These are phyloP conservation scores for Pomacea maculata DNA, from an alignment of 1,140 invertebrate species.

Conservation along the genomic window DNA sequence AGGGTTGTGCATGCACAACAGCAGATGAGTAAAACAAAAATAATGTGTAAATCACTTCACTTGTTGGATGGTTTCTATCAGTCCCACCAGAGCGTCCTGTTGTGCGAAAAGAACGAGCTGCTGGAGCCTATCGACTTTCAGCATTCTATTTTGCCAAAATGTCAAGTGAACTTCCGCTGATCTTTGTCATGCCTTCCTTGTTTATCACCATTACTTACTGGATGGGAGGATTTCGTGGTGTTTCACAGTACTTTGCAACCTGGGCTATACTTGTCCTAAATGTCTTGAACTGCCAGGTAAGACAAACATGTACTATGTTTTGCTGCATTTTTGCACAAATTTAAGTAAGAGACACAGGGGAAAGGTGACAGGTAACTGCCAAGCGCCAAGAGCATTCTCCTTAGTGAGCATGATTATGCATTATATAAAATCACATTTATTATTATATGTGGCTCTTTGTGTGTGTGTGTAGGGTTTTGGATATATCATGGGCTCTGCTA, in stretches of 20 bases:
- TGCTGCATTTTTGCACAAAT: background rate
- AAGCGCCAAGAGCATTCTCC: background rate
- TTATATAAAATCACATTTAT: background rate
- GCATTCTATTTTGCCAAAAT: constrained; percentile 89
- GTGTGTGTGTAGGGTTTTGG: constrained; percentile 8
- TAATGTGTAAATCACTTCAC: too few species aligned
- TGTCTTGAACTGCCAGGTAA: constrained; percentile 79
- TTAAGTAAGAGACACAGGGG: background rate
- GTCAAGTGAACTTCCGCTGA: constrained; percentile 82
- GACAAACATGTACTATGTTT: background rate
- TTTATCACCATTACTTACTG: constrained; percentile 77
- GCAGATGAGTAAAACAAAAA: too few species aligned
- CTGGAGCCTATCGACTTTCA: constrained; percentile 83
- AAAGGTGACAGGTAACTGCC: background rate
- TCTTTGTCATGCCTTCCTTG: constrained; percentile 77
- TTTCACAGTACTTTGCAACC: constrained; percentile 74
- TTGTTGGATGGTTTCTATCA: constrained; percentile 58
- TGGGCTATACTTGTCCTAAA: constrained; percentile 79
- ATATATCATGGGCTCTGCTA: constrained; percentile 12
- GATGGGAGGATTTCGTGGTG: constrained; percentile 72
- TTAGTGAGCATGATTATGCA: background rate
- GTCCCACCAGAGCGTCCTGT: constrained; percentile 85
- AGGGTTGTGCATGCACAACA: too few species aligned
- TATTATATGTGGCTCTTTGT: background rate
- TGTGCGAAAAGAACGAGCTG: constrained; percentile 83